Base-by-base conservation (phyloP, 2,113 vertebrate species). In the Syngnathus floridae region DNA sequence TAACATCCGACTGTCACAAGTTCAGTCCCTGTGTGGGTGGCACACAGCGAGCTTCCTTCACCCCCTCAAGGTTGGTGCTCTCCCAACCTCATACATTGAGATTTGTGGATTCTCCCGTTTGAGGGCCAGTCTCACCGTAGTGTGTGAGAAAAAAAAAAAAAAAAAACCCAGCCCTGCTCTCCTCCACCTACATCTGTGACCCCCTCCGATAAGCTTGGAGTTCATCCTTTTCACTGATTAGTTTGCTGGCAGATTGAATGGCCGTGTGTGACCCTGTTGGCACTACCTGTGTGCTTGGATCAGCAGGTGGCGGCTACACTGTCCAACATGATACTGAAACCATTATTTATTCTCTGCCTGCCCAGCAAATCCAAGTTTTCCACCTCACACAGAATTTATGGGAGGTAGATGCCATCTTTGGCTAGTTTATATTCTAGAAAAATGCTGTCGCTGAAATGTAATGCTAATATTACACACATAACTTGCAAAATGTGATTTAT, bases 161-260 rank as follows among this genome's bases (percentile, higher is more conserved):
- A 86, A 87, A 77, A 78, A 82, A 82, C 71, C 79, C 79, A 74
- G 73, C 73, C 76, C 78, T 79, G 66, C 80, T 82, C 82, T 81
- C 80, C 62, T 81, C 86, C 85, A 86, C 83, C 80, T 82, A 82
- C 85, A 84, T 71, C 81, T 75, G 57, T 75, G 84, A 86, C 84
- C 85, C 81, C 77, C 61, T 78, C 73, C 72, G 82, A 81, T 84
- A 84, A 85, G 82, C 84, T 76, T 81, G 82, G 83, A 87, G 80
- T 85, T 88, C 82, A 86, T 87, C 84, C 82, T 73, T 84, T 82
- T 81, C 82, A 76, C 80, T 87, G 85, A 89, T 87, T 87, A 84
- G 88, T 88, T 86, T 85, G 78, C 82, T 84, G 84, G 86, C 85
- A 84, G 80, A 87, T 73, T 89, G 82, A 86, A 88, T 81, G 81